These are phyloP conservation scores for Hipposideros larvatus DNA, from an alignment of 2,797 vertebrate species.

Conservation along the genomic window DNA sequence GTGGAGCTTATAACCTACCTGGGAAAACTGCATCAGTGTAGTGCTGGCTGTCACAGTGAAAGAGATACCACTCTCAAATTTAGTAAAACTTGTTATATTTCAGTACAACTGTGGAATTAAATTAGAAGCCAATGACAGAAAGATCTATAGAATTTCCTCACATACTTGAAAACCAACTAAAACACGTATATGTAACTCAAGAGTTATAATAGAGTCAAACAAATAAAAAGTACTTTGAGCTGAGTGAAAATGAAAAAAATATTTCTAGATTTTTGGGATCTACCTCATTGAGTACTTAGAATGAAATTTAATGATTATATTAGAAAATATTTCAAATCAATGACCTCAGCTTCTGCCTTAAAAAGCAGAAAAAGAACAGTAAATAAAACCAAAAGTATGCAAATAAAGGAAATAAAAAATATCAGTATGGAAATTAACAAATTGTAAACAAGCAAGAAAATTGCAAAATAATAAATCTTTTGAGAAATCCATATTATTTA, in stretches of 20 bases:
- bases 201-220: background rate
- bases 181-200: background rate
- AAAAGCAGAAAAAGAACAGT: background rate
- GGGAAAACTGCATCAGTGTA: background rate
- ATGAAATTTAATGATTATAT: background rate
- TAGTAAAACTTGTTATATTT: background rate
- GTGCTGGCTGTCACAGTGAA: background rate
- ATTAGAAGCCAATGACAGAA: background rate
- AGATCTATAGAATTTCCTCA: background rate
- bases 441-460: background rate
- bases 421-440: background rate
- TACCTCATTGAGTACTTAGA: background rate
- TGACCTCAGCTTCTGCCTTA: background rate
- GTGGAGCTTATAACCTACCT: background rate
- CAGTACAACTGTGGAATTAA: background rate
- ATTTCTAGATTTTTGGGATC: background rate
- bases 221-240: background rate
- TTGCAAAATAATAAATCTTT: background rate
- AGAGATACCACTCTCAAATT: background rate
- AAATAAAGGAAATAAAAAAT: too few relatives aligned
- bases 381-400: too few relatives aligned
- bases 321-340: background rate
- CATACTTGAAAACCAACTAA: background rate
- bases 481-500: background rate
- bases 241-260: background rate